A percentile compares a stretch with the other conserved stretches of the same genome.
phyloP scores from a whole-genome alignment of 2,888 invertebrate species.

The Amiota minor region DNA sequence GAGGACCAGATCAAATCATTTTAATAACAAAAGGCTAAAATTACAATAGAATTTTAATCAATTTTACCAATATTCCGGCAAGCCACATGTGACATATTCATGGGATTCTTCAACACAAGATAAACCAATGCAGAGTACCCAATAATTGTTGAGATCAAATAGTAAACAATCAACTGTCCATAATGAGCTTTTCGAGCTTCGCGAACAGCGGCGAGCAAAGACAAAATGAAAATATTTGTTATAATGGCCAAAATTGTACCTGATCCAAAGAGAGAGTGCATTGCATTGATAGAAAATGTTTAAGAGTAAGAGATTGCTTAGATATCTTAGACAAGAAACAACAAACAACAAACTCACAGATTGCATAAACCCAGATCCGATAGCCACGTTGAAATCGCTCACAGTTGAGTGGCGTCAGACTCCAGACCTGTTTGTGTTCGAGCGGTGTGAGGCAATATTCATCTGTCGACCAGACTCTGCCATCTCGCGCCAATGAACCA shows the following conservation, averaged over 20 bases:
- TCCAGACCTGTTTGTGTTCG: conserved; percentile 60
- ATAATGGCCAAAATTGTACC: conserved; percentile 62
- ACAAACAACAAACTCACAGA: conserved; percentile 55
- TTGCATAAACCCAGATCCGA: conserved; percentile 65
- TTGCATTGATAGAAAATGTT: neutral
- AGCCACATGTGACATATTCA: conserved; percentile 58
- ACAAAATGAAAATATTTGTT: conserved; percentile 58
- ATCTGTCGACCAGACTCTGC: conserved; percentile 56
- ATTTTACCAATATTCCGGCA: conserved; percentile 60
- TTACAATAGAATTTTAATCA: neutral
- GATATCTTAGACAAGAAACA: conserved; percentile 43
- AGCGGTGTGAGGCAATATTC: conserved; percentile 64
- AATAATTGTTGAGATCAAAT: conserved; percentile 54
- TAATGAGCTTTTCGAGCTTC: conserved; percentile 64
- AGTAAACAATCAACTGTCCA: conserved; percentile 62
- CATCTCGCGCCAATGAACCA: conserved; percentile 53
- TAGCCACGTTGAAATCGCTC: conserved; percentile 64
- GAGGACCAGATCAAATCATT: neutral
- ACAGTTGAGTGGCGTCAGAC: conserved; percentile 58
- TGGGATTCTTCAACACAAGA: conserved; percentile 62
- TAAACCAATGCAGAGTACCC: conserved; percentile 60
- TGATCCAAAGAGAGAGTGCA: conserved; percentile 25
- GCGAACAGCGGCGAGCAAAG: conserved; percentile 56
- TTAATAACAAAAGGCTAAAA: neutral
- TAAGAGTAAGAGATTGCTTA: conserved; percentile 62